phyloP scores from a whole-genome alignment of 2,888 invertebrate species.

The Sinopyrophorus schimmeli region DNA sequence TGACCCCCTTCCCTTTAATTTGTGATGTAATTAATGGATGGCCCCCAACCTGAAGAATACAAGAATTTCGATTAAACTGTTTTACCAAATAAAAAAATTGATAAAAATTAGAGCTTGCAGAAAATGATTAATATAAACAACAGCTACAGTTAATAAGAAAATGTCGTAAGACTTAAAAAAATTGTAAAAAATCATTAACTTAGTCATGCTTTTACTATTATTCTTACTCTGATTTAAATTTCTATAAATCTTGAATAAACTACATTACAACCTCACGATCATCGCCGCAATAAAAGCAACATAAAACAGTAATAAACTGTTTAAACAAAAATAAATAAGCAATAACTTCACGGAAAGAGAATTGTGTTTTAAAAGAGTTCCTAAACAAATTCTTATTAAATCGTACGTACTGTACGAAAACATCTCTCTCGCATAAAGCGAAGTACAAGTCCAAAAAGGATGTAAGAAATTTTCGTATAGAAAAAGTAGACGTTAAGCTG shows the following conservation, averaged over 20 bases:
- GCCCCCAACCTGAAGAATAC: too few relatives aligned
- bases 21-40: too few relatives aligned
- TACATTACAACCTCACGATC: constrained; percentile 25
- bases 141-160: too few relatives aligned
- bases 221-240: constrained; percentile 22
- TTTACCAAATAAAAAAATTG: too few relatives aligned
- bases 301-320: constrained; percentile 29
- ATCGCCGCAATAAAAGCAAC: constrained; percentile 26
- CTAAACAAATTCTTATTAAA: constrained; percentile 27
- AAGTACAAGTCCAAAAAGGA: constrained; percentile 20
- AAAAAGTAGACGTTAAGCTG: constrained; percentile 25
- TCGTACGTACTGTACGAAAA: constrained; percentile 12
- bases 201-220: constrained; percentile 8
- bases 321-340: constrained; percentile 32
- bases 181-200: too few relatives aligned
- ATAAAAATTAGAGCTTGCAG: too few relatives aligned
- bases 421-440: constrained; percentile 14
- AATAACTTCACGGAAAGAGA: constrained; percentile 25
- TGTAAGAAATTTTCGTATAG: constrained; percentile 19
- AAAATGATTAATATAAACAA: too few relatives aligned
- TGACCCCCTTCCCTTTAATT: too few relatives aligned
- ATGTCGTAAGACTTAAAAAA: too few relatives aligned
- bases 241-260: constrained; percentile 28
- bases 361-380: constrained; percentile 30
- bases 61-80: too few relatives aligned